Evolutionary conservation across 1,140 invertebrate species (phyloP).

Genomic region (Zaprionus tsacasi): DNA sequence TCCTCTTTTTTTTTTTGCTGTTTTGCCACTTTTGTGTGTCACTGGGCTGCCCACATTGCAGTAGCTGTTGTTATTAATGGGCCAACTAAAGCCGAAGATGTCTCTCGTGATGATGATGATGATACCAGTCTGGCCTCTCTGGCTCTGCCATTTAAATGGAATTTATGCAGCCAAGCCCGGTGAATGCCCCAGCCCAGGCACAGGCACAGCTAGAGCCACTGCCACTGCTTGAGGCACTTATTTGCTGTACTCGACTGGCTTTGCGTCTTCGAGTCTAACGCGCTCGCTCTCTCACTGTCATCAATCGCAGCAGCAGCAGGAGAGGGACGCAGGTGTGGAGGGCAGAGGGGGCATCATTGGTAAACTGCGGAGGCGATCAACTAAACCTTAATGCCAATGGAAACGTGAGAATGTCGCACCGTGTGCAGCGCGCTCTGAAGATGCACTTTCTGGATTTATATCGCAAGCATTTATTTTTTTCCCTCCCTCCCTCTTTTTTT

Average conservation of each 20-base stretch:
- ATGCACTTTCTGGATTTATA: slow-evolving; percentile 79
- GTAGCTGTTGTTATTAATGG: slow-evolving; percentile 70
- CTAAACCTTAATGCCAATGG: slow-evolving; percentile 79
- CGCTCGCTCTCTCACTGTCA: slow-evolving; percentile 55
- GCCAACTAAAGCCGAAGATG: slow-evolving; percentile 60
- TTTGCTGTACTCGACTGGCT: background rate
- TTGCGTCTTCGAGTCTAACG: slow-evolving; percentile 22
- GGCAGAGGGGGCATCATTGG: background rate
- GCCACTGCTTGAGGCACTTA: background rate
- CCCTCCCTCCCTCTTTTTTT: slow-evolving; percentile 6
- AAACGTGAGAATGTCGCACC: slow-evolving; percentile 76
- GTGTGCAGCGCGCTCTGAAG: slow-evolving; percentile 51
- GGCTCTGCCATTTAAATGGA: slow-evolving; percentile 74
- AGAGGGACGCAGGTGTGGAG: background rate
- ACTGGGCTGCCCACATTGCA: slow-evolving; percentile 76
- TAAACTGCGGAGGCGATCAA: slow-evolving; percentile 55
- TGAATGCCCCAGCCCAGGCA: slow-evolving; percentile 29
- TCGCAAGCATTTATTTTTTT: slow-evolving; percentile 57
- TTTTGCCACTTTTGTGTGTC: slow-evolving; percentile 71
- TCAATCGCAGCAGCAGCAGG: slow-evolving; percentile 56
- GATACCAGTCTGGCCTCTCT: background rate
- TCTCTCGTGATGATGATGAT: slow-evolving; percentile 33
- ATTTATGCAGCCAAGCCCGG: slow-evolving; percentile 72
- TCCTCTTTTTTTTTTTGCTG: slow-evolving; percentile 30
- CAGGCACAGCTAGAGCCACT: background rate